Base-by-base conservation (phyloP, 2,113 vertebrate genomes). In the Dicaeum eximium region DNA sequence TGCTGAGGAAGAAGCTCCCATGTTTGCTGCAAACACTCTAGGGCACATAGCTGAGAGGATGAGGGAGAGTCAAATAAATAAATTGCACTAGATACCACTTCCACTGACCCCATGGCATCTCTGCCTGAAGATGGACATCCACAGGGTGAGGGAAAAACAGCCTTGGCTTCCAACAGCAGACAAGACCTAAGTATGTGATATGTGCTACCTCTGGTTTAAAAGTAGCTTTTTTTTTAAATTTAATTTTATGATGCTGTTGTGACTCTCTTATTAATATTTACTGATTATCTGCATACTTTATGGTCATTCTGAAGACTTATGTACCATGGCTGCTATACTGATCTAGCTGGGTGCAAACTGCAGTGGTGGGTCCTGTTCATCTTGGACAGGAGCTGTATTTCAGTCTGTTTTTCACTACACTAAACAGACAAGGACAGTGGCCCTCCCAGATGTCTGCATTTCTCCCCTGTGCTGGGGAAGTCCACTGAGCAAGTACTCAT, bases 311-410 rank as follows among this genome's bases (percentile, higher is more conserved):
- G 37, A 86, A 79, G 31, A 67, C 40, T 23, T 30, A 12, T 3
- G 89, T 33, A 19, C 31, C 4, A 9, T 6, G 24, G 47, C 38
- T 83, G 44, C 47, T 50, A 3, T 4, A 30, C 25, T 40, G 37
- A 38, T n/a, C 31, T 50, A 30, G 24, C 28, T 23, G 35, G 33
- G 6, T 23, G 33, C 54, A 37, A 50, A 47, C 12, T 13, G 27
- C 45, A 15, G 21, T 1, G 5, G 8, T 73, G 38, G 24, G 28
- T 50, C 33, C n/a, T 45, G 61, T 37, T 3, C 0, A 1, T 27
- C 65, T 80, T 50, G 0, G 0, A 45, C 44, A 31, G 20, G 11
- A 75, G 74, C 27, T 51, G 18, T 35, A 20, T 67, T 80, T 84
- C 2, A 1, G 30, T 31, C 66, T 42, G 6, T 13, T 86, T 90